Evolutionary conservation across 1,140 invertebrate species (phyloP), one percentile per base, ranked within the genome.

Genomic region (Panagrolaimus sp.): DNA sequence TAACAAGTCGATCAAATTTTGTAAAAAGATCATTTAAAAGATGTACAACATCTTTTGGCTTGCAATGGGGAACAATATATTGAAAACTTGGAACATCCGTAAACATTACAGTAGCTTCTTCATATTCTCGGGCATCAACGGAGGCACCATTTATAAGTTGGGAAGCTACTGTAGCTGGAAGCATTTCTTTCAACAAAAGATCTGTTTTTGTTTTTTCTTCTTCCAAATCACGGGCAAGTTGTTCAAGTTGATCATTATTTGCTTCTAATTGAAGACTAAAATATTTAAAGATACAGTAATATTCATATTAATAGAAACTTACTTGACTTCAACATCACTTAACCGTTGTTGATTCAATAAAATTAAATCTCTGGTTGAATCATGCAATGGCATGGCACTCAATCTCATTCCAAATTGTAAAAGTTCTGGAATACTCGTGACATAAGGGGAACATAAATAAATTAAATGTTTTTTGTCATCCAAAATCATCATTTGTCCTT

Each of bases 321-420:
- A 90, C 1, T 94, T 96, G 70, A 97, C 86, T 84, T 96, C 94
- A 85, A 96, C 97, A 84, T 97, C 94, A 0, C 93, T 94, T 84
- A 96, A 93, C 83, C 96, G 96, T 84, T 96, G 93, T 84, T 98
- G 94, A 8, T 93, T 96, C 86, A 97, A 90, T 43, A 98, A 87
- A 12, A 98, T 93, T 72, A 98, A 86, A 87, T 98, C 95, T 74
- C 94, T 87, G 1, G 94, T 97, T 0, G 94, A 92, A 84, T 98
- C 95, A 83, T 97, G 94, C 9, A 97, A 86, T 4, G 94, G 94
- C 73, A 98, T 93, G 84, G 96, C 94, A 71, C 91, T 94, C 69
- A 98, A 89, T 79, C 90, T 94, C 1, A 97, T 87, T 5, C 93
- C 93, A 67, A 76, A 81, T 63, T 80, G 74, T 10, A 82, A 58